A percentile compares a stretch with the other conserved stretches of the same genome.
These are phyloP conservation scores for Leptoteleia sp. DNA, from an alignment of 1,140 invertebrate species.

Conservation along the genomic window DNA sequence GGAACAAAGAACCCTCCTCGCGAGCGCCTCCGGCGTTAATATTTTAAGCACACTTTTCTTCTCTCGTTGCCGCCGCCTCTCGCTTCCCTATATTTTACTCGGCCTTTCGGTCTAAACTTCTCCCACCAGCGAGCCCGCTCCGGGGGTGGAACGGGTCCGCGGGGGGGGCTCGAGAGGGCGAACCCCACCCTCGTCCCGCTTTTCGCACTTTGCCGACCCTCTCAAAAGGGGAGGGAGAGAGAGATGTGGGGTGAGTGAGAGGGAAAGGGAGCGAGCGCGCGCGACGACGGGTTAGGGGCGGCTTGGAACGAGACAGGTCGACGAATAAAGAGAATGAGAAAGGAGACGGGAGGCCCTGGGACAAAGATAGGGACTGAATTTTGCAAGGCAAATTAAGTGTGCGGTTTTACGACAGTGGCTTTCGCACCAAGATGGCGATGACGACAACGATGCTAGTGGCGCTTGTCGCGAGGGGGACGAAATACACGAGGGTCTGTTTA, in stretches of 20 bases:
- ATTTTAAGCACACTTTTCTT: conserved; percentile 82
- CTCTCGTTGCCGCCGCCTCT: conserved; percentile 51
- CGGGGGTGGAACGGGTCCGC: no score
- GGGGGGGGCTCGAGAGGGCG: no score
- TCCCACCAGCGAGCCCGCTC: not conserved
- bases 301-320: conserved; percentile 49
- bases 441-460: conserved; percentile 61
- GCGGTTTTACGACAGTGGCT: conserved; percentile 80
- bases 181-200: conserved; percentile 24
- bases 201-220: conserved; percentile 58
- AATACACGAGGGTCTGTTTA: conserved; percentile 72
- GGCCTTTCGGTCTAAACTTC: conserved; percentile 58
- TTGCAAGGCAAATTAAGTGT: conserved; percentile 82
- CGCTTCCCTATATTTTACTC: conserved; percentile 53
- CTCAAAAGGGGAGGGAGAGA: conserved; percentile 4
- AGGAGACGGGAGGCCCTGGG: conserved; percentile 35
- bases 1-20: conserved; percentile 77
- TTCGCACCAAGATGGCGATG: conserved; percentile 73
- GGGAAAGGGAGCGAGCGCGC: no score
- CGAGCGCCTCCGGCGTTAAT: conserved; percentile 80
- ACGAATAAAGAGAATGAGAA: conserved; percentile 53
- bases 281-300: conserved; percentile 4
- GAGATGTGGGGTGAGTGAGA: no score
- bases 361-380: conserved; percentile 76
- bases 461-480: conserved; percentile 62